These are phyloP conservation scores for Synergus itoensis DNA, from an alignment of 2,888 invertebrate genomes.

Conservation along the genomic window DNA sequence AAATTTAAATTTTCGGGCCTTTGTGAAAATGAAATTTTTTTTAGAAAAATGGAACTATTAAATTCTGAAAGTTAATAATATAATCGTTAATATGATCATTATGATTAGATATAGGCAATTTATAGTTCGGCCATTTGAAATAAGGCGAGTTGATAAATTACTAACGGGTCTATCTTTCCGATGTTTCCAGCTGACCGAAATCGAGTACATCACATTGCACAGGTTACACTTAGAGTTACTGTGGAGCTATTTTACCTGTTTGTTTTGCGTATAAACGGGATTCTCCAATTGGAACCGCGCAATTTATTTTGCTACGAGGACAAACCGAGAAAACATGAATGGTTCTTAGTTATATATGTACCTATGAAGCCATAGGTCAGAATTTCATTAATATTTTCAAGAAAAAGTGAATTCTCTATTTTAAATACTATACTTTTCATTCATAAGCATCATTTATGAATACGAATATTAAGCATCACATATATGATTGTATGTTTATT, in stretches of 20 bases:
- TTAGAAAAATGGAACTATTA: no score
- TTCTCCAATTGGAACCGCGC: constrained; percentile 4
- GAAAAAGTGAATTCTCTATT: background rate
- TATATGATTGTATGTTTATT: no score
- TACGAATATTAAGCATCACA: no score
- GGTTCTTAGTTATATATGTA: background rate
- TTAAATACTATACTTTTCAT: background rate
- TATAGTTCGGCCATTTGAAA: constrained; percentile 12
- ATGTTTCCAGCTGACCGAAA: constrained; percentile 34
- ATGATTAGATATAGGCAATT: background rate
- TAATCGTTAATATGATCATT: no score
- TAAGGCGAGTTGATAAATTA: constrained; percentile 19
- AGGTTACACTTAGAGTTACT: background rate
- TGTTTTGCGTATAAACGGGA: constrained; percentile 32
- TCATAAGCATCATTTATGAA: background rate
- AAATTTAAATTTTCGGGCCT: no score
- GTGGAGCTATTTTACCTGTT: constrained; percentile 11
- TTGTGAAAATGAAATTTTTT: no score
- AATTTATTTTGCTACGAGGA: background rate
- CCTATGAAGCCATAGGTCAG: background rate
- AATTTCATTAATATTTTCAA: constrained; percentile 9
- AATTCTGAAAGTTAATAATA: no score
- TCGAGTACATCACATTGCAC: constrained; percentile 5
- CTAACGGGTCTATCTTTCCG: constrained; percentile 33
- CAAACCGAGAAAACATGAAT: background rate